A percentile compares a stretch with the other conserved stretches of the same genome.
phyloP scores from a whole-genome alignment of 2,797 vertebrate genomes.

The Sebastiscus tertius region DNA sequence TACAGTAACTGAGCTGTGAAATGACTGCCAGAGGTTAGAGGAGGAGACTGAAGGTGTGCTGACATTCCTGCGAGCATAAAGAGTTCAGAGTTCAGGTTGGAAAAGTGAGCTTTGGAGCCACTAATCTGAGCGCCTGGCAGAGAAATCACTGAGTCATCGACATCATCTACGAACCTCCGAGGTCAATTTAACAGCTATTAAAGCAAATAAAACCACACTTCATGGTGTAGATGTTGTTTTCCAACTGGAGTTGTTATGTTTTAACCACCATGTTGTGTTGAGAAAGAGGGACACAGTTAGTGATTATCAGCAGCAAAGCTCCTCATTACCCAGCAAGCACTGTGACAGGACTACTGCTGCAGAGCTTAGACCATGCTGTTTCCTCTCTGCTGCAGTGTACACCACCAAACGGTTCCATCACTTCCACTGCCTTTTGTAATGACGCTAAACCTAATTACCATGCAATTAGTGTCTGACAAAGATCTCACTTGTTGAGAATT shows the following conservation, averaged over 20 bases:
- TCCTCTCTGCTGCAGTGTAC: not conserved
- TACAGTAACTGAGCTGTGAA: slow-evolving; percentile 1
- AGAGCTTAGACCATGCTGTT: not conserved
- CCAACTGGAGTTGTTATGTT: not conserved
- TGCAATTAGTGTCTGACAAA: slow-evolving; percentile 45
- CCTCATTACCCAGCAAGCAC: slow-evolving; percentile 25
- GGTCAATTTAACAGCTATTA: not conserved
- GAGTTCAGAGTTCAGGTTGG: slow-evolving; percentile 50
- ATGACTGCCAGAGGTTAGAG: slow-evolving; percentile 14
- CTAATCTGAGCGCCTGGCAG: slow-evolving; percentile 19
- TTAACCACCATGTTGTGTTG: not conserved
- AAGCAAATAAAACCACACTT: not conserved
- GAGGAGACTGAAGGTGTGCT: slow-evolving; percentile 37
- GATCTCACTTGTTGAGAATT: slow-evolving; percentile 11
- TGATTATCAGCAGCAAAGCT: slow-evolving; percentile 38
- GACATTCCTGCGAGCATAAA: slow-evolving; percentile 37
- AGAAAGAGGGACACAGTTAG: slow-evolving; percentile 2
- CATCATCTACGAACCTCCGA: not conserved
- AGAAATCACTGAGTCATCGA: slow-evolving; percentile 2
- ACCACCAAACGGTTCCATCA: not conserved
- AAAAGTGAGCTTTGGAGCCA: slow-evolving; percentile 6
- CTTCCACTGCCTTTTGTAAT: not conserved
- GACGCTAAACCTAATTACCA: slow-evolving; percentile 16
- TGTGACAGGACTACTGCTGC: slow-evolving; percentile 12
- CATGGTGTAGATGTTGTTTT: not conserved